Evolutionary conservation across 2,797 vertebrate species (phyloP).

Genomic region (Brachymystax lenok): DNA sequence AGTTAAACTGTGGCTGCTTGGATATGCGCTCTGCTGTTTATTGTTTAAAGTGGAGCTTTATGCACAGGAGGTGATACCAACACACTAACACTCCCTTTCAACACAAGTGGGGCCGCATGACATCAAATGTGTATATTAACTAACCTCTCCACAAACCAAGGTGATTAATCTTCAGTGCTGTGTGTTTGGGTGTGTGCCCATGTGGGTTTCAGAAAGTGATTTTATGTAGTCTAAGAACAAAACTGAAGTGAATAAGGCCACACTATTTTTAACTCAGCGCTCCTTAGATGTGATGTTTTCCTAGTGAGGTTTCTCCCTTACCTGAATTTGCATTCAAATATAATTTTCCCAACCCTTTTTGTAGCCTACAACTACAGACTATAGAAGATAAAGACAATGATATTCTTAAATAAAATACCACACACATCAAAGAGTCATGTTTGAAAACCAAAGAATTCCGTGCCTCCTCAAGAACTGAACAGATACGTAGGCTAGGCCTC

Average conservation of each 20-base stretch:
- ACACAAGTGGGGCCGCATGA: conserved; percentile 70
- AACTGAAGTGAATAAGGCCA: conserved; percentile 39
- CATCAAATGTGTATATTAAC: conserved; percentile 79
- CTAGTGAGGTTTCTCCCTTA: conserved; percentile 48
- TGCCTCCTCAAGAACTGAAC: conserved; percentile 22
- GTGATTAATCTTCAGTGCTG: conserved; percentile 66
- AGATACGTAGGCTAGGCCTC: neutral
- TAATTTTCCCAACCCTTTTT: conserved; percentile 32
- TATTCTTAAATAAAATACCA: conserved; percentile 43
- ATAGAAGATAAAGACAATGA: conserved; percentile 44
- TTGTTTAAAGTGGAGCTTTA: conserved; percentile 79
- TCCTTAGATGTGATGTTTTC: conserved; percentile 50
- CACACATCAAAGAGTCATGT: conserved; percentile 19
- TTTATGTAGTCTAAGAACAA: conserved; percentile 53
- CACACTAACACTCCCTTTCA: conserved; percentile 75
- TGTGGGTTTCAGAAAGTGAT: conserved; percentile 44
- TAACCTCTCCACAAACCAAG: conserved; percentile 74
- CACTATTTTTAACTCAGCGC: conserved; percentile 57
- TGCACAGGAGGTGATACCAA: conserved; percentile 73
- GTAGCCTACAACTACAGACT: conserved; percentile 12
- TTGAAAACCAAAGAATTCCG: conserved; percentile 5
- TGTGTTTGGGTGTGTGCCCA: conserved; percentile 19
- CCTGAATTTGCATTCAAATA: conserved; percentile 49
- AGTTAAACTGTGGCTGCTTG: conserved; percentile 70
- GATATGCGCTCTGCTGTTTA: conserved; percentile 73